phyloP scores from a whole-genome alignment of 2,113 vertebrate genomes.

The Mellivora capensis region DNA sequence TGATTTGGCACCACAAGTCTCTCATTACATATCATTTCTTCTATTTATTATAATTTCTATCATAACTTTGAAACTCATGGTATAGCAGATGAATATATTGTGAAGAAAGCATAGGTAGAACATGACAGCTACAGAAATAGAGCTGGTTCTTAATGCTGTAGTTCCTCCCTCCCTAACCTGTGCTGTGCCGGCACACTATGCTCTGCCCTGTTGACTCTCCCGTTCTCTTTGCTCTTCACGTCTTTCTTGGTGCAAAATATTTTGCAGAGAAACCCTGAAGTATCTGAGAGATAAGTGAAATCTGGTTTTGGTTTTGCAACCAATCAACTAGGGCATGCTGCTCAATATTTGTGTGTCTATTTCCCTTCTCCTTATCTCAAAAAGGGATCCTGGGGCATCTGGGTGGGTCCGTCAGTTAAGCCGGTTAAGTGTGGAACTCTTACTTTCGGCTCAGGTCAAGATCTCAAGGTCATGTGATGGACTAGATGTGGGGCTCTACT shows the following conservation, averaged over 20 bases:
- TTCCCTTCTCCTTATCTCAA: neutral
- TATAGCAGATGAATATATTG: neutral
- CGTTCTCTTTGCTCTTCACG: neutral
- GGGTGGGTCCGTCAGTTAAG: neutral
- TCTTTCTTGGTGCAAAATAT: neutral
- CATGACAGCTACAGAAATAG: neutral
- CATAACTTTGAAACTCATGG: neutral
- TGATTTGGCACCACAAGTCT: neutral
- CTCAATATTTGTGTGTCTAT: neutral
- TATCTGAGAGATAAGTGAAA: neutral
- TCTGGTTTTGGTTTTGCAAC: neutral
- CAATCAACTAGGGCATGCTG: neutral
- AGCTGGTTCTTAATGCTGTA: accelerated
- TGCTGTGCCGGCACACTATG: accelerated
- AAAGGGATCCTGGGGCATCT: neutral
- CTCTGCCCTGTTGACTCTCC: neutral
- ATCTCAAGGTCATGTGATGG: neutral
- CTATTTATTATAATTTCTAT: neutral
- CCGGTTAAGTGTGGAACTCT: neutral
- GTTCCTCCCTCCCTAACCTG: accelerated
- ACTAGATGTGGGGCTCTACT: neutral
- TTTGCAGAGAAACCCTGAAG: neutral
- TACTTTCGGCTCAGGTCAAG: neutral
- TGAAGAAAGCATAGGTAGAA: neutral
- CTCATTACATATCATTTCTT: neutral